Conservation (phyloP, 2,113 vertebrate species). For the Holacanthus passer region DNA sequence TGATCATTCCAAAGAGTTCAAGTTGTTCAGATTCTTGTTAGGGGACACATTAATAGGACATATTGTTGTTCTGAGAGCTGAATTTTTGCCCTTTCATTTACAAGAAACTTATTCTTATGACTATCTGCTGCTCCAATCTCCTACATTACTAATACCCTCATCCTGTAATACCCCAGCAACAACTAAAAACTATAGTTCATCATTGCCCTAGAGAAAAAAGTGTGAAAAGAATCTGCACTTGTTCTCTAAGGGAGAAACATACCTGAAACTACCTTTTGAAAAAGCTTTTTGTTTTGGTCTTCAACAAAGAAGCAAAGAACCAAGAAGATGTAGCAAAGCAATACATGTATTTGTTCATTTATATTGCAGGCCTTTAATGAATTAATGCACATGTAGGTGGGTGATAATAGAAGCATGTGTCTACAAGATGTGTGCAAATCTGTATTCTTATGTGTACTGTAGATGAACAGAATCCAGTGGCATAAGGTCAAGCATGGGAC, state of each 20-base stretch:
- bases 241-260: neutral
- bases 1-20: neutral
- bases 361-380: neutral
- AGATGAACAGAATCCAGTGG: conserved; percentile 25
- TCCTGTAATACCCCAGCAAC: neutral
- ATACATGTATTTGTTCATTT: neutral
- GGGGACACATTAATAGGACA: neutral
- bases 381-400: neutral
- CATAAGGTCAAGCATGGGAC: conserved; percentile 38
- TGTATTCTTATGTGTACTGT: conserved; percentile 18
- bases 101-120: neutral
- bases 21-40: neutral
- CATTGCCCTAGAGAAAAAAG: neutral
- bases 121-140: neutral
- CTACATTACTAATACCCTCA: neutral
- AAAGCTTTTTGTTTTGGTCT: neutral
- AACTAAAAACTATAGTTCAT: neutral
- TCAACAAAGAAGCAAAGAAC: neutral
- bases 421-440: neutral
- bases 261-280: neutral
- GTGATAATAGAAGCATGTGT: neutral
- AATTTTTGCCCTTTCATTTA: neutral
- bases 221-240: neutral
- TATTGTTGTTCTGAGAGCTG: neutral
- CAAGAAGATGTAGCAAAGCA: neutral